Percentiles rank a stretch among this genome's conserved stretches.
phyloP scores from a whole-genome alignment of 1,140 invertebrate species.

The Tigriopus japonicus region DNA sequence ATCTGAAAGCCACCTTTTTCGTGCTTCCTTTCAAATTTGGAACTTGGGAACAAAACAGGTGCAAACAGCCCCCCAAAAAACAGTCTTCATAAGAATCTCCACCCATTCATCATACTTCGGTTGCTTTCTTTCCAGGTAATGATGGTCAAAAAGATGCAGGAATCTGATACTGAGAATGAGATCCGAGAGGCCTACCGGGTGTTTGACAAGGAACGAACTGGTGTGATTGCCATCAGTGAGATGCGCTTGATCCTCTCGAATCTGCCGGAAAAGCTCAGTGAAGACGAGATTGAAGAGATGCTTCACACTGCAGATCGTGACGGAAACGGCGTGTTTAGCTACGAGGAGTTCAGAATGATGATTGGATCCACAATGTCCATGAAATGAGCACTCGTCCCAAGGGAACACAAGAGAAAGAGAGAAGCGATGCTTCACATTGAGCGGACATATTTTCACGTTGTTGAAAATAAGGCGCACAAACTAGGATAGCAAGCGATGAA shows the following conservation, averaged over 20 bases:
- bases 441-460: no score
- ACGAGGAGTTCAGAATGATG: constrained; percentile 9
- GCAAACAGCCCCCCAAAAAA: no score
- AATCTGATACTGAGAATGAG: constrained; percentile 29
- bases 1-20: no score
- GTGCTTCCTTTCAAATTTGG: no score
- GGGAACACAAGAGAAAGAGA: no score
- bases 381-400: not conserved
- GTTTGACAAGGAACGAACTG: constrained; percentile 33
- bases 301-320: constrained; percentile 35
- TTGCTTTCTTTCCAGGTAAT: constrained; percentile 1
- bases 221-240: constrained; percentile 21
- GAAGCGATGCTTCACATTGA: no score
- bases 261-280: constrained; percentile 28
- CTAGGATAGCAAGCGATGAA: no score
- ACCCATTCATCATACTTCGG: no score
- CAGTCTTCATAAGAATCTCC: no score
- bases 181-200: constrained; percentile 38
- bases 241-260: constrained; percentile 31
- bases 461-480: no score
- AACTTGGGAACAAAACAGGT: no score
- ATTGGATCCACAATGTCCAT: constrained; percentile 6
- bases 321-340: constrained; percentile 35
- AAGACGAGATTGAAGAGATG: constrained; percentile 29
- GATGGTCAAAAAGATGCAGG: constrained; percentile 15